Base-by-base conservation (phyloP, 1,140 invertebrate genomes). In the Microplitis mediator region DNA sequence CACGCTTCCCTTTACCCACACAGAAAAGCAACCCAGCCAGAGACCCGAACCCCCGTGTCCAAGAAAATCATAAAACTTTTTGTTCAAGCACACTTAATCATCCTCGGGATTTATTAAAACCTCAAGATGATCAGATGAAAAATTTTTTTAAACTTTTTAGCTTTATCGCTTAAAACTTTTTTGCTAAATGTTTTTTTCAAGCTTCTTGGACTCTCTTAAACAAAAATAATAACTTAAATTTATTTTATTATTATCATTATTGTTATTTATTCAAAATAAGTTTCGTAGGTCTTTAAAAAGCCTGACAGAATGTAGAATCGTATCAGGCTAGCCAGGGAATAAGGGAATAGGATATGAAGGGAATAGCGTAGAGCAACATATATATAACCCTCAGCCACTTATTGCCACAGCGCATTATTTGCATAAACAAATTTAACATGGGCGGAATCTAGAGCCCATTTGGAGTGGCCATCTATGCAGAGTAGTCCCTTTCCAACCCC, bases 391-490 rank as follows among this genome's bases (percentile, higher is more conserved):
- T 77, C 70, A 65, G 58, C 73, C 75, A 75, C 79, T 81, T 82
- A 78, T 79, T 80, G 77, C 77, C 71, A 74, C 75, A 61, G 71
- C 71, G 78, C 79, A 82, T 81, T 82, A 83, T 83, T 82, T 83
- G 81, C 82, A 83, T 84, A 82, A 84, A 84, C 82, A 82, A 83
- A 83, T 83, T 83, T 79, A 79, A 75, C 67, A 78, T 75, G 69
- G 52, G 77, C 76, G 76, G 23, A 23, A 23, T 23, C 23, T 23
- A 23, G 23, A 23, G 23, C 23, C 23, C 23, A 23, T 23, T 23
- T 23, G 23, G 23, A 23, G 23, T 23, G 23, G 23, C 23, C 23
- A 23, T 23, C 23, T 23, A 23, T 23, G 23, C 23, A 23, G 23
- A 23, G 23, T 23, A 23, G 23, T 23, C 23, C 2, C 23, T 23